Conservation (phyloP, 2,113 vertebrate species). For the Podilymbus podiceps region DNA sequence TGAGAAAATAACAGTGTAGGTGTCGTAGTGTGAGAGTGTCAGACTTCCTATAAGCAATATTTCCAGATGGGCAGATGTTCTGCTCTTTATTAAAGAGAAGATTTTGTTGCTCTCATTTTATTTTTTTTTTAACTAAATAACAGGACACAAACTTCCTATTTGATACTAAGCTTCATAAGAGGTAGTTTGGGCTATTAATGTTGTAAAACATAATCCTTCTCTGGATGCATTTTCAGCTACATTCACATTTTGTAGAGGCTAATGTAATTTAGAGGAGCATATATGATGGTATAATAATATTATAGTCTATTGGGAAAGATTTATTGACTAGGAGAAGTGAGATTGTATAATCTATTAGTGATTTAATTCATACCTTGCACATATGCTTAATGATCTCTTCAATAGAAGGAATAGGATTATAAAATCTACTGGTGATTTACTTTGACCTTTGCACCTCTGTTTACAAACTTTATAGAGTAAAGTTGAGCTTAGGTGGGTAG, state of each 20-base stretch:
- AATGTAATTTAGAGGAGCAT: background rate
- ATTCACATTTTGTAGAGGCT: background rate
- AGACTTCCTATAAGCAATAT: slow-evolving; percentile 9
- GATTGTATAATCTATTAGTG: background rate
- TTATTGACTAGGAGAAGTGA: background rate
- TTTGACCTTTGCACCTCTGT: background rate
- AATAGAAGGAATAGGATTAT: background rate
- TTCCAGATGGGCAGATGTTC: slow-evolving; percentile 33
- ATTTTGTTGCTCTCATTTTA: background rate
- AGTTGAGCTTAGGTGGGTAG: background rate
- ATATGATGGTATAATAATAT: background rate
- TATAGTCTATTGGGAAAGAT: background rate
- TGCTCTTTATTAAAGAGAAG: slow-evolving; percentile 23
- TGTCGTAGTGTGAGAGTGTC: background rate
- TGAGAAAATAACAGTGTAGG: background rate
- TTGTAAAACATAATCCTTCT: background rate
- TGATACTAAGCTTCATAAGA: background rate
- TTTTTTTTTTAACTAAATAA: background rate
- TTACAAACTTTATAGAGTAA: background rate
- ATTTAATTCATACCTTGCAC: background rate
- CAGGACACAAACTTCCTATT: background rate
- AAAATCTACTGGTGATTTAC: background rate
- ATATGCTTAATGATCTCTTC: background rate
- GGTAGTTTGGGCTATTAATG: background rate
- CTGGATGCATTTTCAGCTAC: background rate